These are phyloP conservation scores for Pseudorasbora parva DNA, from an alignment of 2,113 vertebrate species.

Conservation along the genomic window DNA sequence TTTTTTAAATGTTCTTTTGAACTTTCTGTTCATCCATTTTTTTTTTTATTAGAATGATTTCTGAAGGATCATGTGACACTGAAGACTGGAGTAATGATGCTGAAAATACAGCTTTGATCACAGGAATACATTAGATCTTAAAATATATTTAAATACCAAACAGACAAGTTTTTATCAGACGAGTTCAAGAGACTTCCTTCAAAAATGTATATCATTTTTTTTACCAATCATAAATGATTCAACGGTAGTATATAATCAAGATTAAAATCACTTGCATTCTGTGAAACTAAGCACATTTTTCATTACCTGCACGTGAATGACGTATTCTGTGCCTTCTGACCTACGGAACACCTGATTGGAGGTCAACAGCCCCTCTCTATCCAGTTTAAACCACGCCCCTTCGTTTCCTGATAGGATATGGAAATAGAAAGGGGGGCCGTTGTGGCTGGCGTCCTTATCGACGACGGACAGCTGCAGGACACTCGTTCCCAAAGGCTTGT, in stretches of 20 bases:
- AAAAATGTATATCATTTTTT: no score
- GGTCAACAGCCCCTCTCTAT: slow-evolving; percentile 84
- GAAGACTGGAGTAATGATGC: no score
- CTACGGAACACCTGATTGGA: slow-evolving; percentile 90
- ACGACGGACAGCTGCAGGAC: slow-evolving; percentile 92
- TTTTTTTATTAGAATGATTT: no score
- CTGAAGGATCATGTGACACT: no score
- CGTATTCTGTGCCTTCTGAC: slow-evolving; percentile 81
- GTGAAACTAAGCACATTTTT: background rate
- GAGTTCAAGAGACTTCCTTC: no score
- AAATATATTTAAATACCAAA: no score
- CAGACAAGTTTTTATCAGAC: no score
- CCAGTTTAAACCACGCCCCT: slow-evolving; percentile 86
- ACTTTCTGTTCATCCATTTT: no score
- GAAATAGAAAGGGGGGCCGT: slow-evolving; percentile 93
- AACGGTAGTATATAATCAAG: background rate
- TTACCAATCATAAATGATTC: background rate
- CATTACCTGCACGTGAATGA: slow-evolving; percentile 88
- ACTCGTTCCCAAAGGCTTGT: slow-evolving; percentile 92
- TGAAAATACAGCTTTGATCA: no score
- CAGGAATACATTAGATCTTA: no score
- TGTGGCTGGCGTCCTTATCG: slow-evolving; percentile 93
- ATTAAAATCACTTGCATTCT: background rate
- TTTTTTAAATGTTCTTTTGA: no score
- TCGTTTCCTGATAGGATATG: slow-evolving; percentile 90